A percentile compares a stretch with the other conserved stretches of the same genome.
Conservation (phyloP, 1,140 invertebrate species). For the Drosophila sp. region DNA sequence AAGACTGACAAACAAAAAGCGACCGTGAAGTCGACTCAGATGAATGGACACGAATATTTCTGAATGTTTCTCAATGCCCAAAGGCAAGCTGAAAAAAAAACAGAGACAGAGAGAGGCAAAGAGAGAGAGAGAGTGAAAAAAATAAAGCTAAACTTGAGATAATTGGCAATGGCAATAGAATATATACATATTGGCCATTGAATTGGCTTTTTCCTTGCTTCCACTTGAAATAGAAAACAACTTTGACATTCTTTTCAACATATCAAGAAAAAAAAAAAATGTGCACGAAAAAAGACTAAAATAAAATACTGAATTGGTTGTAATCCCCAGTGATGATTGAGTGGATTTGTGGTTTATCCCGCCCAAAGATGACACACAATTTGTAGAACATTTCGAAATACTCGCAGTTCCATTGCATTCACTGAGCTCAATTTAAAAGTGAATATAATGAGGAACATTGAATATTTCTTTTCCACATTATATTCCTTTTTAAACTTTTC, state of each 20-base stretch:
- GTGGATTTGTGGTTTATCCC: neutral
- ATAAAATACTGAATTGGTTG: neutral
- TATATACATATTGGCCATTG: conserved; percentile 1
- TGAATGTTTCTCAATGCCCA: neutral
- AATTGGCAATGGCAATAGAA: conserved; percentile 18
- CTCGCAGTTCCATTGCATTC: no score
- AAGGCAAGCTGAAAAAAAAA: neutral
- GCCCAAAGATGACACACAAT: neutral
- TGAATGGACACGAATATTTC: conserved; percentile 45
- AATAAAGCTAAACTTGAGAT: conserved; percentile 12
- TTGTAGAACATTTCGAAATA: neutral
- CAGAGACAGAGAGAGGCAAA: neutral
- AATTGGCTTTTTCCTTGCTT: neutral
- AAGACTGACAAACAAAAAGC: conserved; percentile 59
- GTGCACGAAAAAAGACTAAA: neutral
- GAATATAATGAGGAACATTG: no score
- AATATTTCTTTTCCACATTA: no score
- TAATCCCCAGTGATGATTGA: neutral
- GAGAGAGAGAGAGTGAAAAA: neutral
- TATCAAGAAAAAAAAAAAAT: neutral
- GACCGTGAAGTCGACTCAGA: conserved; percentile 32
- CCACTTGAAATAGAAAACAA: conserved; percentile 17
- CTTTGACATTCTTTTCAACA: neutral
- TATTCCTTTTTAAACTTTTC: no score
- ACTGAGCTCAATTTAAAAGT: neutral